A percentile compares a stretch with the other conserved stretches of the same genome.
Conservation (phyloP, 1,140 invertebrate species). For the Atta cephalotes region DNA sequence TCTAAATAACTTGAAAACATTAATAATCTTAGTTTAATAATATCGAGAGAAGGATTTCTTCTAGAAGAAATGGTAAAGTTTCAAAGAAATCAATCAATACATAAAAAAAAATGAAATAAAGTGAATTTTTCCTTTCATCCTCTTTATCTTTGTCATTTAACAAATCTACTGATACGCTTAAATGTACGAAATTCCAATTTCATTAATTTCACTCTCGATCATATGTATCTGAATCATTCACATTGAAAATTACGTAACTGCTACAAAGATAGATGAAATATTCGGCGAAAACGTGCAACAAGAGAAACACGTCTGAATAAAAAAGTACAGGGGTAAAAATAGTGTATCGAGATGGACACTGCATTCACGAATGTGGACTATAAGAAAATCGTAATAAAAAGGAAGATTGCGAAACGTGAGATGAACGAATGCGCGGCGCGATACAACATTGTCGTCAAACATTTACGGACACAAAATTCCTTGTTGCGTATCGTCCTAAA, state of each 20-base stretch:
- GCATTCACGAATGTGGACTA: constrained; percentile 61
- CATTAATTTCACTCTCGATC: constrained; percentile 71
- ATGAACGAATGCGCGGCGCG: neutral
- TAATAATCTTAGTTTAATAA: neutral
- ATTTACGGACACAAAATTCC: constrained; percentile 9
- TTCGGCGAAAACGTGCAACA: constrained; percentile 77
- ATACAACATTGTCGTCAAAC: neutral
- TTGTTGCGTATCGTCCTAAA: neutral
- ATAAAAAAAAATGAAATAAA: neutral
- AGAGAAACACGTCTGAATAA: constrained; percentile 75
- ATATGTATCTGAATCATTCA: constrained; percentile 69
- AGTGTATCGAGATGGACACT: constrained; percentile 75
- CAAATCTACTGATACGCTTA: neutral
- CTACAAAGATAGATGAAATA: constrained; percentile 78
- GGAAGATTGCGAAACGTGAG: neutral
- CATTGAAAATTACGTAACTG: constrained; percentile 80
- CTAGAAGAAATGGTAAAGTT: neutral
- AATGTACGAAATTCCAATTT: constrained; percentile 54
- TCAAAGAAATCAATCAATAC: neutral
- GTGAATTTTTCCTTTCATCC: neutral
- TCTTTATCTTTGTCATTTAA: neutral
- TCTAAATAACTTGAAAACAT: neutral
- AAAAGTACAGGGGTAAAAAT: constrained; percentile 78
- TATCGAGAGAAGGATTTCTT: neutral
- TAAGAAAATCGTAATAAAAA: constrained; percentile 52